A percentile compares a stretch with the other conserved stretches of the same genome.
phyloP scores from a whole-genome alignment of 2,113 vertebrate species.

The Corythornis vintsioides region DNA sequence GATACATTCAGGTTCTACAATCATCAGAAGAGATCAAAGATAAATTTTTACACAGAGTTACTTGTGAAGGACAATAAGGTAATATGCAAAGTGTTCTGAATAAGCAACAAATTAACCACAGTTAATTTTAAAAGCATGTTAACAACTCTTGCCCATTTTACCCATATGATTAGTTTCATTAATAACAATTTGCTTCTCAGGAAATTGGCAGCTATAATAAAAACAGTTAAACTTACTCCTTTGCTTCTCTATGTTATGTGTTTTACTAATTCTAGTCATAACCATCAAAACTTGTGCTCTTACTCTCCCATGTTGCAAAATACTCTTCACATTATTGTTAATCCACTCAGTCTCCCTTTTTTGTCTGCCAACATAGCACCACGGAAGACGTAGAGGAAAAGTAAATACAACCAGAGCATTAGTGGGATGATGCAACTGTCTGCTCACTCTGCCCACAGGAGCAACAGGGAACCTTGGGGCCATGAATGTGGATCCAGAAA shows the following conservation, averaged over 20 bases:
- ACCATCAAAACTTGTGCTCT: background rate
- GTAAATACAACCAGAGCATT: background rate
- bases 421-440: background rate
- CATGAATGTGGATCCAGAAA: background rate
- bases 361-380: background rate
- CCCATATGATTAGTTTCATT: background rate
- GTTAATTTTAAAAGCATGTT: no score
- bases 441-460: background rate
- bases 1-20: background rate
- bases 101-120: constrained; percentile 10
- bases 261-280: constrained; percentile 14
- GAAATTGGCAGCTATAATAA: constrained; percentile 14
- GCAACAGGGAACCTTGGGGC: fast-evolving
- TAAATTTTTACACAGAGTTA: background rate
- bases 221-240: background rate
- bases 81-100: background rate
- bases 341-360: background rate
- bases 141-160: background rate
- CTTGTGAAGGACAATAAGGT: background rate
- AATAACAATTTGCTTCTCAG: background rate
- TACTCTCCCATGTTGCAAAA: background rate
- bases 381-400: background rate
- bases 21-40: background rate
- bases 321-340: background rate
- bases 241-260: background rate